Evolutionary conservation across 1,140 invertebrate genomes (phyloP).

Genomic region (Conus betulinus): DNA sequence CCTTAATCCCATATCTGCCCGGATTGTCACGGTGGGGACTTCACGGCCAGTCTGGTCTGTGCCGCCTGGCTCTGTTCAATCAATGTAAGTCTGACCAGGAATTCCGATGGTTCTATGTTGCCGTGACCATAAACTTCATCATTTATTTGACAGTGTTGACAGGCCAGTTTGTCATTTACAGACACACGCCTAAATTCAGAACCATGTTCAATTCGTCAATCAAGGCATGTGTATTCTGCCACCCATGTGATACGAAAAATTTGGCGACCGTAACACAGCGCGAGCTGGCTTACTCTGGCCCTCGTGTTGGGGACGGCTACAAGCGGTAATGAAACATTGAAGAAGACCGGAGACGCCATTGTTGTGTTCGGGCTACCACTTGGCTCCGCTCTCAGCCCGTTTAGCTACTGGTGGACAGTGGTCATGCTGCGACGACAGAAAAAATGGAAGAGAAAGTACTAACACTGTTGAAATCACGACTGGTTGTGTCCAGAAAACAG

Average conservation of each 20-base stretch:
- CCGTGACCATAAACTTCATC: constrained; percentile 47
- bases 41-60: constrained; percentile 48
- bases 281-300: constrained; percentile 38
- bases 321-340: not conserved
- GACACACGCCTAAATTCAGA: constrained; percentile 2
- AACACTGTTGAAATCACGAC: not conserved
- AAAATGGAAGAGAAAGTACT: not conserved
- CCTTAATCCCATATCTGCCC: constrained; percentile 26
- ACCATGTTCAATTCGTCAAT: not conserved
- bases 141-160: constrained; percentile 41
- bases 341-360: not conserved
- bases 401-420: constrained; percentile 5
- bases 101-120: constrained; percentile 43
- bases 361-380: constrained; percentile 31
- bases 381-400: constrained; percentile 36
- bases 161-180: constrained; percentile 49
- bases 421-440: too few relatives aligned
- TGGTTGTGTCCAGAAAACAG: not conserved
- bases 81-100: constrained; percentile 24
- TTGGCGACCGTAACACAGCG: constrained; percentile 24
- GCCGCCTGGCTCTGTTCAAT: constrained; percentile 48
- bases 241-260: not conserved
- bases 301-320: constrained; percentile 18
- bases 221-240: constrained; percentile 19
- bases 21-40: constrained; percentile 34